Evolutionary conservation across 2,113 vertebrate species (phyloP).

Genomic region (Syngnathus typhle): DNA sequence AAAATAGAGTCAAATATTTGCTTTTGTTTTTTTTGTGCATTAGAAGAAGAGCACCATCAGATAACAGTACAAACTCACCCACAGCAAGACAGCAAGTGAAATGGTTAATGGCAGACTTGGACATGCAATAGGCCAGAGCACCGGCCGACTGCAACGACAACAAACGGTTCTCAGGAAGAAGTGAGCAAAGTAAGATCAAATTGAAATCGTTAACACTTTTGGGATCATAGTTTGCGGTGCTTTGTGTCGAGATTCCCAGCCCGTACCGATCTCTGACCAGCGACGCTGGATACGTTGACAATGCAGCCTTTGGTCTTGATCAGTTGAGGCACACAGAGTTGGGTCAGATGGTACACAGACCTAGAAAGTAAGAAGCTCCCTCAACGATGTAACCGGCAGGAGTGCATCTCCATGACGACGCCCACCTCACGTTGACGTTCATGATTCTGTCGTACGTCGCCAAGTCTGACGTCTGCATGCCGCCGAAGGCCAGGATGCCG

Average conservation of each 20-base stretch:
- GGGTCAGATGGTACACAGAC: constrained; percentile 71
- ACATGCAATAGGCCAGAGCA: constrained; percentile 77
- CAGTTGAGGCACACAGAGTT: constrained; percentile 74
- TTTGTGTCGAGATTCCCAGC: no score
- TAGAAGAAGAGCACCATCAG: not conserved
- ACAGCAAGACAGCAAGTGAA: constrained; percentile 73
- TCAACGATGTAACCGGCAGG: not conserved
- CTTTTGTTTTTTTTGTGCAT: not conserved
- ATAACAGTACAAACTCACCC: constrained; percentile 51
- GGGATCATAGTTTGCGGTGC: no score
- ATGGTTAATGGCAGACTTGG: constrained; percentile 78
- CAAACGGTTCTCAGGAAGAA: not conserved
- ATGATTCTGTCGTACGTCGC: constrained; percentile 76
- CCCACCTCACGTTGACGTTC: constrained; percentile 75
- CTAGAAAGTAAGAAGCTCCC: constrained; percentile 36
- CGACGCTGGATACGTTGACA: constrained; percentile 77
- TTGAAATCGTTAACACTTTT: no score
- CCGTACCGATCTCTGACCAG: constrained; percentile 70
- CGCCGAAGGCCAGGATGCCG: constrained; percentile 72
- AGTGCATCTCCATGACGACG: not conserved
- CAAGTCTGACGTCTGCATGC: constrained; percentile 69
- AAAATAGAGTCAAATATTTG: not conserved
- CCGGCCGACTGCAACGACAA: constrained; percentile 64
- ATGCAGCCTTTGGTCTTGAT: constrained; percentile 74
- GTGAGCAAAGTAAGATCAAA: not conserved